Conservation (phyloP, 2,888 invertebrate genomes). For the Latheticus oryzae region DNA sequence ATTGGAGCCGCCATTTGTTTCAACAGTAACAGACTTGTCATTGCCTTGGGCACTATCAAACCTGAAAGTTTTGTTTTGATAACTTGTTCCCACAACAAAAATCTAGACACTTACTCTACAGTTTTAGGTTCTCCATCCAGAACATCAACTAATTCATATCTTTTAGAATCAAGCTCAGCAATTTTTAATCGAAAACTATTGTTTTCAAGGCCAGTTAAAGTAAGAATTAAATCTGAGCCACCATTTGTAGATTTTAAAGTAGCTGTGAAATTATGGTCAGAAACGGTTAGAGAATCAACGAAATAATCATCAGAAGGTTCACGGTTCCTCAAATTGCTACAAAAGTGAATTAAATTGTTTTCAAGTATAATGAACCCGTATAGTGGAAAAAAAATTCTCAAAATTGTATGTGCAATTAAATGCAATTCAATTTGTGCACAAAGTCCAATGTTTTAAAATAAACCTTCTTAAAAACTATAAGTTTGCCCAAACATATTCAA, state of each 20-base stretch:
- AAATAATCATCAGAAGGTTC: conserved; percentile 8
- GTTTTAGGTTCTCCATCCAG: conserved; percentile 16
- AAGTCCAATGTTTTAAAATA: too few relatives aligned
- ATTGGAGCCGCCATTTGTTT: neutral
- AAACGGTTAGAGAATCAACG: neutral
- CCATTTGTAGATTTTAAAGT: conserved; percentile 3
- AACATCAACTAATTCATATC: conserved; percentile 15
- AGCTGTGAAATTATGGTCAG: neutral
- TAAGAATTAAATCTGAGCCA: conserved; percentile 3
- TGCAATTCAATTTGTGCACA: too few relatives aligned
- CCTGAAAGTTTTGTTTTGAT: conserved; percentile 1
- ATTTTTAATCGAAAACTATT: conserved; percentile 18
- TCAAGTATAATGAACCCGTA: too few relatives aligned
- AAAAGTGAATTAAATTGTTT: too few relatives aligned
- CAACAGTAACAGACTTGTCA: neutral
- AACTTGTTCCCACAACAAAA: too few relatives aligned
- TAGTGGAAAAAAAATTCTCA: too few relatives aligned
- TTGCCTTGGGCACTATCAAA: neutral
- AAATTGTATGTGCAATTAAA: too few relatives aligned
- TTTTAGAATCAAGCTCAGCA: conserved; percentile 4
- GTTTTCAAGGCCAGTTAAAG: conserved; percentile 2
- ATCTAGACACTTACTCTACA: neutral
- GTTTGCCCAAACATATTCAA: too few relatives aligned
- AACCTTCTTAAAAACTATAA: too few relatives aligned
- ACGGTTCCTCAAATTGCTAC: conserved; percentile 5